These are phyloP conservation scores for Drosophila barbarae DNA, from an alignment of 2,888 invertebrate species.

Conservation along the genomic window DNA sequence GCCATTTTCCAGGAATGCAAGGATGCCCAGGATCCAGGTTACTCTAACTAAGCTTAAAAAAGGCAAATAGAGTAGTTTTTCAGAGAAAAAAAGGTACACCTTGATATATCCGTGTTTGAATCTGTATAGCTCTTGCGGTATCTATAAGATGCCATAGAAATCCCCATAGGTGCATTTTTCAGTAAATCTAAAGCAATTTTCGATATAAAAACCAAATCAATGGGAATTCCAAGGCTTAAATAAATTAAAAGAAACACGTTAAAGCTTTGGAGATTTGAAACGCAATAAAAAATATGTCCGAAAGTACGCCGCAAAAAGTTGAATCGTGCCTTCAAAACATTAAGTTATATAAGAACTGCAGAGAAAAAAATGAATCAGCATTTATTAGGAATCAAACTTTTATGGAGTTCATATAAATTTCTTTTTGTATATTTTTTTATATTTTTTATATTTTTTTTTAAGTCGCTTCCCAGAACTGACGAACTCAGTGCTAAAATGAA, in stretches of 20 bases:
- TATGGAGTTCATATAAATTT: no score
- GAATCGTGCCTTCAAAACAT: background rate
- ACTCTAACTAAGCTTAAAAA: constrained; percentile 11
- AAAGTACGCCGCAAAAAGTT: background rate
- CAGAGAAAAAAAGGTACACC: background rate
- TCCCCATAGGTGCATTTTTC: no score
- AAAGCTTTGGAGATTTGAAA: background rate
- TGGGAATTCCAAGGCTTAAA: background rate
- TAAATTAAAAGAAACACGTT: background rate
- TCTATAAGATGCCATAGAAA: background rate
- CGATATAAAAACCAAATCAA: no score
- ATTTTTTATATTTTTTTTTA: background rate
- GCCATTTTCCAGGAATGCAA: constrained; percentile 9
- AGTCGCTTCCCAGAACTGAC: background rate
- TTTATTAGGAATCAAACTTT: no score
- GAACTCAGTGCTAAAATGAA: background rate
- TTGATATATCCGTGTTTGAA: no score
- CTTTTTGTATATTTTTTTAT: background rate
- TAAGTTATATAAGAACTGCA: background rate
- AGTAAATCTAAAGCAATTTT: no score
- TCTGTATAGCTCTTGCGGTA: no score
- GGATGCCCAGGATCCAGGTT: constrained; percentile 11
- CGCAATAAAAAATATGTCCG: background rate
- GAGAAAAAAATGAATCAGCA: background rate
- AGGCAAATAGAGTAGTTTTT: background rate